phyloP scores from a whole-genome alignment of 2,888 invertebrate genomes.

The Xanthorhoe designata region DNA sequence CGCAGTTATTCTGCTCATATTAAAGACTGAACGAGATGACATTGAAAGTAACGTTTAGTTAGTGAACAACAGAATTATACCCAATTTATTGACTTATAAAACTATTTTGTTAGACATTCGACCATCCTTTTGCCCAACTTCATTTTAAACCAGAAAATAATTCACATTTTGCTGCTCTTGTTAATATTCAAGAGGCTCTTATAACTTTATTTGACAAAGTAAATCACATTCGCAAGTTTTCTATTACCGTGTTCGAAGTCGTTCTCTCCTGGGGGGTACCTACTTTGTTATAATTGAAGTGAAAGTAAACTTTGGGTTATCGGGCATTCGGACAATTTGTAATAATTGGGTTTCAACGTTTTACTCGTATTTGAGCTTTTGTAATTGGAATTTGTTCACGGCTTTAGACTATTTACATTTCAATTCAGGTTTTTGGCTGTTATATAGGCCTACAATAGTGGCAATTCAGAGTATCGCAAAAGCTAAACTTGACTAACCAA shows the following conservation, averaged over 20 bases:
- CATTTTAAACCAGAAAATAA: background rate
- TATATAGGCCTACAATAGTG: no score
- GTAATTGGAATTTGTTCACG: conserved; percentile 15
- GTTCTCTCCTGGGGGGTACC: conserved; percentile 43
- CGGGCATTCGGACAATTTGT: conserved; percentile 20
- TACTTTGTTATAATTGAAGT: conserved; percentile 37
- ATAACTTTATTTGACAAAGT: conserved; percentile 2
- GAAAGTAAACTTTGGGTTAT: conserved; percentile 33
- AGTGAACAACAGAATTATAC: no score
- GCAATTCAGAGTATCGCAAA: no score
- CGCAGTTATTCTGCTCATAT: no score
- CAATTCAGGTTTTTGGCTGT: background rate
- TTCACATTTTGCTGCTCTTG: background rate
- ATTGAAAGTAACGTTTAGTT: no score
- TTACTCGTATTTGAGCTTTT: conserved; percentile 16
- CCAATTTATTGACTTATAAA: no score
- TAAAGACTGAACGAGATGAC: no score
- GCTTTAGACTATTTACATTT: background rate
- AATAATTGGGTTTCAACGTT: conserved; percentile 27
- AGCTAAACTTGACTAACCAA: no score
- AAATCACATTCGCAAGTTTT: conserved; percentile 33
- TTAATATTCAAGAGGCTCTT: background rate
- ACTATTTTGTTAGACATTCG: no score
- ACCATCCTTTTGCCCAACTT: background rate
- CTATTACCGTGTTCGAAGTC: conserved; percentile 47